A percentile compares a stretch with the other conserved stretches of the same genome.
These are phyloP conservation scores for Onychomys arenicola DNA, from an alignment of 2,797 vertebrate genomes.

Conservation along the genomic window DNA sequence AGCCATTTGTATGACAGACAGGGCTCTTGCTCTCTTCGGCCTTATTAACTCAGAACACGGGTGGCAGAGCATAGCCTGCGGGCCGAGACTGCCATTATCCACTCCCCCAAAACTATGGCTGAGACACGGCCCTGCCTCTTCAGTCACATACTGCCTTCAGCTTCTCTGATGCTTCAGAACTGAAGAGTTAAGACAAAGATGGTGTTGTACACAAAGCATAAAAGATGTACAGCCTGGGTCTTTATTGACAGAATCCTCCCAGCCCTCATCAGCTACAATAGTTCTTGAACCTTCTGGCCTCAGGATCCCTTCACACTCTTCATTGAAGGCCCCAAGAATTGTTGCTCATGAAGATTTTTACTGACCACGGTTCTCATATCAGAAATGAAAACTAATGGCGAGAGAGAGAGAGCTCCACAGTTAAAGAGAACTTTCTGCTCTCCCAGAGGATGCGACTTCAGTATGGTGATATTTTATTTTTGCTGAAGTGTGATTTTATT, in stretches of 20 bases:
- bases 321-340: background rate
- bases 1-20: background rate
- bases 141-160: background rate
- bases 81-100: background rate
- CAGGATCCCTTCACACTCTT: background rate
- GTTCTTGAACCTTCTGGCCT: background rate
- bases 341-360: background rate
- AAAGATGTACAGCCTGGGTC: background rate
- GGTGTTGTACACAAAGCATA: background rate
- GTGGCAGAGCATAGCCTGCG: background rate
- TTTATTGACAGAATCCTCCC: background rate
- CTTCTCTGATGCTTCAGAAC: background rate
- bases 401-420: too few relatives aligned
- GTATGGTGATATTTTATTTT: too few relatives aligned
- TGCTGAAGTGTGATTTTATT: too few relatives aligned
- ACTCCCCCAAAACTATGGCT: background rate
- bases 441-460: background rate
- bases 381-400: background rate
- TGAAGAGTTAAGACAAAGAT: background rate
- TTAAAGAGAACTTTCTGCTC: too few relatives aligned
- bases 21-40: background rate
- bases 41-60: background rate
- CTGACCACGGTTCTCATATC: background rate
- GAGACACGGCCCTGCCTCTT: background rate
- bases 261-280: background rate